phyloP scores from a whole-genome alignment of 2,113 vertebrate genomes.

The Sceloporus undulatus region DNA sequence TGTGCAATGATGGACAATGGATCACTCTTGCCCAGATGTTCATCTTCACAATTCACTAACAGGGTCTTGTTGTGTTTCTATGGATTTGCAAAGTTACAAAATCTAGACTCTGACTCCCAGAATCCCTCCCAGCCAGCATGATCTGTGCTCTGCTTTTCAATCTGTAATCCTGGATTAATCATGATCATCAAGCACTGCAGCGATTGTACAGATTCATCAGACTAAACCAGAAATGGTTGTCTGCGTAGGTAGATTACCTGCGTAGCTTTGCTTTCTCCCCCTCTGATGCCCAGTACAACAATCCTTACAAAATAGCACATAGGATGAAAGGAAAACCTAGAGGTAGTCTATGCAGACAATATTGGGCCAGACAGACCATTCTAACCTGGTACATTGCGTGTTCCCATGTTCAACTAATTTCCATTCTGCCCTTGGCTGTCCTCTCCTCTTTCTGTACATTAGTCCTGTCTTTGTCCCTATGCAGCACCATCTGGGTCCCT shows the following conservation, averaged over 20 bases:
- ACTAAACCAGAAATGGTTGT: neutral
- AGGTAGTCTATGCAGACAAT: too few relatives aligned
- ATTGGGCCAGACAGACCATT: neutral
- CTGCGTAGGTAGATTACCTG: neutral
- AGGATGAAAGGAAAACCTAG: too few relatives aligned
- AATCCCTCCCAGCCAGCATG: neutral
- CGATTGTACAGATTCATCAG: neutral
- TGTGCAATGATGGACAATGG: too few relatives aligned
- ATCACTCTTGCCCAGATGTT: too few relatives aligned
- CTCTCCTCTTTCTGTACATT: constrained; percentile 34
- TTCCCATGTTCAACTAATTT: neutral
- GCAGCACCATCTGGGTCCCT: constrained; percentile 35
- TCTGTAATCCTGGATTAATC: neutral
- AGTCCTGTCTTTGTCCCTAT: neutral
- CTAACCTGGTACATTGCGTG: neutral
- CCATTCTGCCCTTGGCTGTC: neutral
- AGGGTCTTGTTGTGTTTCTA: too few relatives aligned
- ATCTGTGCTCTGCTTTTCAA: too few relatives aligned
- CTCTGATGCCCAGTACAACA: neutral
- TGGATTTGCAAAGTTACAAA: too few relatives aligned
- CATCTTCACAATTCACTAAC: too few relatives aligned
- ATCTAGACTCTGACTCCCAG: too few relatives aligned
- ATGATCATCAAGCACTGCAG: neutral
- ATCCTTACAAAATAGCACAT: neutral
- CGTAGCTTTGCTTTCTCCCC: neutral